These are phyloP conservation scores for Falco naumanni DNA, from an alignment of 2,797 vertebrate genomes.

Conservation along the genomic window DNA sequence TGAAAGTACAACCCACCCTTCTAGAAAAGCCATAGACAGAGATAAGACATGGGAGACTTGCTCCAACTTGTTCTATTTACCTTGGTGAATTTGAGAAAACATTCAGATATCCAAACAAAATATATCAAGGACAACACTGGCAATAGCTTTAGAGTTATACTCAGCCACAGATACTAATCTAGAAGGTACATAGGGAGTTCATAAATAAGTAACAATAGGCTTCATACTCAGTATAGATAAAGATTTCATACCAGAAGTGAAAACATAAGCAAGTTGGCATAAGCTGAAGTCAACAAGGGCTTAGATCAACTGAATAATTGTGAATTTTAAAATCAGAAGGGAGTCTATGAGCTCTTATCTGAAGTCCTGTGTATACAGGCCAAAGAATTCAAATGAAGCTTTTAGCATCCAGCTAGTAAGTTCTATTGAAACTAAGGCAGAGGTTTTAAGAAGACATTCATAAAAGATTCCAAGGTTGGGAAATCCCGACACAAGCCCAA, in stretches of 20 bases:
- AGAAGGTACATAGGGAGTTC: neutral
- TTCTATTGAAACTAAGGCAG: neutral
- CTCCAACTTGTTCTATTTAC: conserved; percentile 40
- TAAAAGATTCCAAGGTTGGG: neutral
- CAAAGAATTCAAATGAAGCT: neutral
- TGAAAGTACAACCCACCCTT: neutral
- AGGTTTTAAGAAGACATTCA: conserved; percentile 5
- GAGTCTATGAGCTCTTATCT: neutral
- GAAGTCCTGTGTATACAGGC: neutral
- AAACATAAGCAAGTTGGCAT: neutral
- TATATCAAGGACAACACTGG: neutral
- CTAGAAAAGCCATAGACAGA: conserved; percentile 11
- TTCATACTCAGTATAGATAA: neutral
- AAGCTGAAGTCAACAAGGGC: neutral
- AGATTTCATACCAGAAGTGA: neutral
- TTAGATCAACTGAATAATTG: neutral
- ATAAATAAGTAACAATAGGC: conserved; percentile 5
- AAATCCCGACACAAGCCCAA: neutral
- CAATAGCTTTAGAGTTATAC: conserved; percentile 5
- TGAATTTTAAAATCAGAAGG: conserved; percentile 12
- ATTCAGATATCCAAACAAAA: conserved; percentile 6
- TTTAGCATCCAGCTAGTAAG: neutral
- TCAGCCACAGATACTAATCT: conserved; percentile 13
- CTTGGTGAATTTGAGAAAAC: conserved; percentile 21
- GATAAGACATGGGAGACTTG: conserved; percentile 10